These are phyloP conservation scores for Leptatherina wallacei DNA, from an alignment of 2,797 vertebrate genomes.

Conservation along the genomic window DNA sequence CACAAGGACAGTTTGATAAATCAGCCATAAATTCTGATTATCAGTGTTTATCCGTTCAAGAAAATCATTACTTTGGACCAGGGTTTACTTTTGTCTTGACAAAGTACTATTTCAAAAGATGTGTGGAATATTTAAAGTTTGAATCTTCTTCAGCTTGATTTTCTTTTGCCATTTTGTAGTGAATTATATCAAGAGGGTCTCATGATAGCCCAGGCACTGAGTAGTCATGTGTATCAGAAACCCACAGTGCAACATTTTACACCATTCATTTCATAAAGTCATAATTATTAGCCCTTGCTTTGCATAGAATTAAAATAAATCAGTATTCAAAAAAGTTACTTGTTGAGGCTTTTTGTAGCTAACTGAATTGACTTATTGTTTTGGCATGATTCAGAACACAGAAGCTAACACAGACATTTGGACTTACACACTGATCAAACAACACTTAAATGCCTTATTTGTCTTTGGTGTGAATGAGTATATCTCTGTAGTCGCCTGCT, in stretches of 20 bases:
- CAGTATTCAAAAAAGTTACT: too few relatives aligned
- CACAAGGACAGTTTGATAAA: constrained; percentile 34
- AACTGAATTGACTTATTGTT: neutral
- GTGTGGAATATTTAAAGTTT: neutral
- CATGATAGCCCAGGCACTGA: neutral
- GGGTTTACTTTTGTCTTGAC: neutral
- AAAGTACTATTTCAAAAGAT: neutral
- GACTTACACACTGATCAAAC: neutral
- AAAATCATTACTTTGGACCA: constrained; percentile 16
- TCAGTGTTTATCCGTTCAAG: constrained; percentile 24
- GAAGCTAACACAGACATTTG: neutral
- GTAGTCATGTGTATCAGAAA: neutral
- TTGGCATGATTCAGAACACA: neutral
- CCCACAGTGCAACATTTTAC: neutral
- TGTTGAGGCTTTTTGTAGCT: neutral
- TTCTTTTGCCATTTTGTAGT: neutral
- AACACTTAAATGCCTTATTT: neutral
- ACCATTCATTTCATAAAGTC: neutral
- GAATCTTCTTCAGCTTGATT: neutral
- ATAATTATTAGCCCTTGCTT: neutral
- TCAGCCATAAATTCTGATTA: constrained; percentile 24
- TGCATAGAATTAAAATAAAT: neutral
- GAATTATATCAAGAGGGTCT: neutral
- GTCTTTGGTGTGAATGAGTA: neutral
- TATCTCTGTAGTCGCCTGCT: neutral